phyloP scores from a whole-genome alignment of 2,113 vertebrate species.

The Holacanthus passer region DNA sequence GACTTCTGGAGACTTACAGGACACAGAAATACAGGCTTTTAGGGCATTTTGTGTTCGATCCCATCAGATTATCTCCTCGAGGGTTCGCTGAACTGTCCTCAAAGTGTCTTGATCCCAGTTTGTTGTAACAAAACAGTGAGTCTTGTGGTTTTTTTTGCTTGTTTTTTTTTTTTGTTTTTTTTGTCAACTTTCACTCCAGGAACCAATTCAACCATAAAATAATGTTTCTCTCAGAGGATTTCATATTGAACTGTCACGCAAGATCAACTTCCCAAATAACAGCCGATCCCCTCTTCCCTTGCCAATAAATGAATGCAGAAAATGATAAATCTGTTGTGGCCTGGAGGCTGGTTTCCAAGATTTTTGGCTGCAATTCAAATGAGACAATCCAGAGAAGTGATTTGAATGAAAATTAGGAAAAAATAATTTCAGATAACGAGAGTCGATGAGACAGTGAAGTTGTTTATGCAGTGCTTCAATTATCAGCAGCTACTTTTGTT shows the following conservation, averaged over 20 bases:
- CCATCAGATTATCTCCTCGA: not conserved
- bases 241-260: constrained; percentile 68
- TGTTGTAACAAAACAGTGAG: constrained; percentile 5
- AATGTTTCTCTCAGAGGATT: constrained; percentile 54
- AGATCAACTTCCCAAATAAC: constrained; percentile 66
- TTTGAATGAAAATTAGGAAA: constrained; percentile 29
- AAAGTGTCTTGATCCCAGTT: not conserved
- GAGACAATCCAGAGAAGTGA: constrained; percentile 2
- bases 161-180: not conserved
- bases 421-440: constrained; percentile 12
- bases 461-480: not conserved
- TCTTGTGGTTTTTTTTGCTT: not conserved
- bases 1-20: not conserved
- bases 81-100: not conserved
- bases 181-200: not conserved
- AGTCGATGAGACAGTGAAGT: not conserved
- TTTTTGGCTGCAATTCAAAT: constrained; percentile 27
- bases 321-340: constrained; percentile 48
- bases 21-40: not conserved
- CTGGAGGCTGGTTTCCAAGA: constrained; percentile 34
- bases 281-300: constrained; percentile 25
- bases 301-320: constrained; percentile 50
- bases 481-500: not conserved
- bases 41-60: not conserved
- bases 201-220: constrained; percentile 41